These are phyloP conservation scores for Drosophila suzukii DNA, from an alignment of 1,140 invertebrate species.

Conservation along the genomic window DNA sequence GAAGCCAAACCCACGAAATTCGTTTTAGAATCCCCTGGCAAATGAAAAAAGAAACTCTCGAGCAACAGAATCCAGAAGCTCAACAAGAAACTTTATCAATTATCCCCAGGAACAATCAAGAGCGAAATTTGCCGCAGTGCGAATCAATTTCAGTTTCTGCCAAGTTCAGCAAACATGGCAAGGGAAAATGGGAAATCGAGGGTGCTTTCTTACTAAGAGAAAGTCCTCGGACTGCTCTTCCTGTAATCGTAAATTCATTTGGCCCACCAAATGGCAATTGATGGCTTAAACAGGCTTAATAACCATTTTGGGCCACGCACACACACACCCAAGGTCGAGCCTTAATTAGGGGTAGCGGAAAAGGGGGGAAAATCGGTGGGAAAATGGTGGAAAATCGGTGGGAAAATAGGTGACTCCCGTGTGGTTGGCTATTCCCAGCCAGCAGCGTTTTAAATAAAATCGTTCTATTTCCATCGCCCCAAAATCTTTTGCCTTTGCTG, in stretches of 20 bases:
- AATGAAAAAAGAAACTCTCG: conserved; percentile 4
- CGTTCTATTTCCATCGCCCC: conserved; percentile 29
- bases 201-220: background rate
- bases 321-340: background rate
- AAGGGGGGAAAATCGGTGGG: background rate
- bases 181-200: background rate
- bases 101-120: conserved; percentile 18
- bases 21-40: conserved; percentile 7
- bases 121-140: conserved; percentile 1
- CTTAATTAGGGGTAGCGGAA: conserved; percentile 30
- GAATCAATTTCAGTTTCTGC: conserved; percentile 50
- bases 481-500: conserved; percentile 3
- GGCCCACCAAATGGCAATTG: conserved; percentile 50
- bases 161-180: conserved; percentile 12
- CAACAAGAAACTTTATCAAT: conserved; percentile 33
- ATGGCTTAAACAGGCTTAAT: conserved; percentile 55
- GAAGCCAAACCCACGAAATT: conserved; percentile 12
- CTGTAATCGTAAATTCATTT: conserved; percentile 56
- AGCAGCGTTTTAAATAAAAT: conserved; percentile 35
- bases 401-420: background rate
- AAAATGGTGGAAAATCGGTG: background rate
- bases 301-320: conserved; percentile 25
- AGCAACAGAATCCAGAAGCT: conserved; percentile 6
- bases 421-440: conserved; percentile 10
- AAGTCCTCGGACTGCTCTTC: background rate